These are phyloP conservation scores for Psettodes erumei DNA, from an alignment of 2,113 vertebrate genomes.

Conservation along the genomic window DNA sequence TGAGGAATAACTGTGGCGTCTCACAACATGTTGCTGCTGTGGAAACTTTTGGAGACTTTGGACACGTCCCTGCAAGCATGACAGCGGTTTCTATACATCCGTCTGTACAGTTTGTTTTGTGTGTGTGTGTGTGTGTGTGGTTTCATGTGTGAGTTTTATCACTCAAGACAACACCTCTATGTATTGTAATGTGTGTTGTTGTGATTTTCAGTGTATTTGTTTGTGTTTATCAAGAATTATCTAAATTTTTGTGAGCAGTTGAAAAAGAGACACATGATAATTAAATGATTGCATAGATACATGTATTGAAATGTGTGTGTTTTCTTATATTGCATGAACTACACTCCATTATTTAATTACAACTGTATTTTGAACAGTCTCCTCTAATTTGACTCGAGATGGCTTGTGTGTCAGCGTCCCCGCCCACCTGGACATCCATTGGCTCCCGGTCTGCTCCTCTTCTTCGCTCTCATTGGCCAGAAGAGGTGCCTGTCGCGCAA, in stretches of 20 bases:
- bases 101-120: neutral
- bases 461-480: conserved; percentile 63
- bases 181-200: neutral
- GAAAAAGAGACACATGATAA: neutral
- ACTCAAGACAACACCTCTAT: neutral
- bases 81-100: neutral
- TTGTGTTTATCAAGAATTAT: neutral
- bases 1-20: conserved; percentile 1
- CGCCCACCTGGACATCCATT: conserved; percentile 69
- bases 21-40: neutral
- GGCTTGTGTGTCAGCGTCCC: neutral
- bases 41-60: neutral
- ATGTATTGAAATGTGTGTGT: neutral
- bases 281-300: neutral
- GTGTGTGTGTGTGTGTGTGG: conserved; percentile 9
- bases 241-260: neutral
- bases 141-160: neutral
- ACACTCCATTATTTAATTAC: neutral
- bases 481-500: conserved; percentile 43
- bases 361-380: conserved; percentile 1
- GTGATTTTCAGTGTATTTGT: neutral
- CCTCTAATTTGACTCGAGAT: neutral
- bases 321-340: neutral
- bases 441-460: conserved; percentile 46
- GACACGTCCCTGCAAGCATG: neutral